Base-by-base conservation (phyloP, 1,140 invertebrate species). In the Sinella curviseta region DNA sequence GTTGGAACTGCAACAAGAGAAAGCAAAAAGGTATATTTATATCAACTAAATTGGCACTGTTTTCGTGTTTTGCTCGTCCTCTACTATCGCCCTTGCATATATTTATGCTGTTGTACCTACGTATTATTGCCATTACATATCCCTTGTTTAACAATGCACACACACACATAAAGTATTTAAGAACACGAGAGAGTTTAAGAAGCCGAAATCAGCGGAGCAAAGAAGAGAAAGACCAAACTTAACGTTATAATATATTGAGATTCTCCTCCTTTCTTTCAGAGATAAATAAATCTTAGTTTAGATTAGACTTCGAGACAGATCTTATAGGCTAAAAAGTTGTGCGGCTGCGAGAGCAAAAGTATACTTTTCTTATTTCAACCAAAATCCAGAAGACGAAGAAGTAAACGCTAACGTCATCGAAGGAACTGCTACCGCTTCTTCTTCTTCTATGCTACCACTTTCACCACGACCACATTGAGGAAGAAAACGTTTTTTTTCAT, bases 251-350 rank as follows among this genome's bases (percentile, higher is more conserved):
- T n/a, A 60, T 60, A 60, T 26, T 26, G 8, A 24, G 55, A 3
- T 60, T 60, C 55, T 60, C 55, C 55, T 60, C 55, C 55, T 60
- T 60, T 60, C 55, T 60, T 26, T 60, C 24, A 3, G 55, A 60
- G 55, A 60, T 14, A 60, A 60, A 60, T 60, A 60, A 60, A 60
- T 60, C 55, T 60, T 60, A 60, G 55, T 60, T 60, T 60, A 60
- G 55, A 60, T 60, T 60, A 60, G 55, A 60, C 55, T 26, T 60
- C n/a, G 55, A 14, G 55, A 60, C 55, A 60, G 14, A 60, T 60
- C 55, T 60, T 60, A 24, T 24, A 60, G n/a, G 24, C 14, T 60
- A 60, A 60, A 60, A 60, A n/a, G 55, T 60, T 60, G n/a, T n/a
- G n/a, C n/a, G n/a, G n/a, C n/a, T 48, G 20, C 8, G 20, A 48